Conservation (phyloP, 2,113 vertebrate genomes). For the Smithornis capensis region DNA sequence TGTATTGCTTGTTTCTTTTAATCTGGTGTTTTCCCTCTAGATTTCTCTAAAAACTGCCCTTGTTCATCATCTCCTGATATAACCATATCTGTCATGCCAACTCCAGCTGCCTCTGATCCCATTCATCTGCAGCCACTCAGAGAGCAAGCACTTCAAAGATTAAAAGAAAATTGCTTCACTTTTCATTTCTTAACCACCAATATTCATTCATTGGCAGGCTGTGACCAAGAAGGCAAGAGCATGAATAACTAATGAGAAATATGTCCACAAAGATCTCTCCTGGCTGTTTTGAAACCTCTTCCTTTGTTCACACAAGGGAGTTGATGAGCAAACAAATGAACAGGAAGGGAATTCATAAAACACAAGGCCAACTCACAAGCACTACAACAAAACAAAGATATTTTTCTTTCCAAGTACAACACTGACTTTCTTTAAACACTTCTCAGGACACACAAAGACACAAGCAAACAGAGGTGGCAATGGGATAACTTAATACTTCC, state of each 20-base stretch:
- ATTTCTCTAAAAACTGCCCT: background rate
- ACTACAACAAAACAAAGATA: background rate
- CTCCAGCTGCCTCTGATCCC: background rate
- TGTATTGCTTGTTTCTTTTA: background rate
- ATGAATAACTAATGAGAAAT: conserved; percentile 45
- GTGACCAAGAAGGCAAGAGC: background rate
- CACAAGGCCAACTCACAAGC: background rate
- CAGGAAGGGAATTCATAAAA: background rate
- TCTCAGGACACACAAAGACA: background rate
- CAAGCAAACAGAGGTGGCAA: background rate
- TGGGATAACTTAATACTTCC: background rate
- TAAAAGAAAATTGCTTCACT: conserved; percentile 20
- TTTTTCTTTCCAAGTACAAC: background rate
- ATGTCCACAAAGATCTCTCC: background rate
- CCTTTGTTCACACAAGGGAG: background rate
- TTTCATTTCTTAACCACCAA: conserved; percentile 25
- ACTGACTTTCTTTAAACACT: background rate
- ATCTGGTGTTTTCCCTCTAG: background rate
- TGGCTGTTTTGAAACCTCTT: background rate
- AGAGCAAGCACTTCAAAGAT: conserved; percentile 38
- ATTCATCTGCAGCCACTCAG: conserved; percentile 6
- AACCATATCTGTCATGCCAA: background rate
- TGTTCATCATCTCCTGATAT: conserved; percentile 3
- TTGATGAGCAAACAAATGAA: conserved; percentile 12
- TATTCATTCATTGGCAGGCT: background rate